Percentiles rank a stretch among this genome's conserved stretches.
These are phyloP conservation scores for Conger conger DNA, from an alignment of 2,113 vertebrate species.

Conservation along the genomic window DNA sequence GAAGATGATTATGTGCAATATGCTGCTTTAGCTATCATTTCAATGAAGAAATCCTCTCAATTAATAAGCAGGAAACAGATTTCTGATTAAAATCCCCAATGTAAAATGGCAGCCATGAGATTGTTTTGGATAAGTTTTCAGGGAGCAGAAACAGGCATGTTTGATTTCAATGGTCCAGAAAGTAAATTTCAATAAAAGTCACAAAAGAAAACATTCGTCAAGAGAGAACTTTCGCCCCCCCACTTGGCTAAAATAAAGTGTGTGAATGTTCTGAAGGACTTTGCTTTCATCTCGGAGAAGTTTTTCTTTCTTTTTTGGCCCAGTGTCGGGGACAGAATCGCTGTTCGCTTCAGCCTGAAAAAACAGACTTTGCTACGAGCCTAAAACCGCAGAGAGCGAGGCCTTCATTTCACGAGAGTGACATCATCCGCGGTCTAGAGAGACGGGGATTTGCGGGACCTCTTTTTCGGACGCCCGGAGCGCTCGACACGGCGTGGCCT, in stretches of 20 bases:
- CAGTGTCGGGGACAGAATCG: neutral
- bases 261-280: neutral
- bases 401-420: slow-evolving; percentile 2
- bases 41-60: neutral
- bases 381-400: neutral
- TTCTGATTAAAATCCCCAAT: neutral
- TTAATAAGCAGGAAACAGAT: neutral
- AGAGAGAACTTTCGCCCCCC: neutral
- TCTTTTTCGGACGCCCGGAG: neutral
- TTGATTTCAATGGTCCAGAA: neutral
- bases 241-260: neutral
- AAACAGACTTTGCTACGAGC: neutral
- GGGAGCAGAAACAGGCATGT: neutral
- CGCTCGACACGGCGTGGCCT: neutral
- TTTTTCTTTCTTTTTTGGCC: neutral
- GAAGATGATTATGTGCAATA: neutral
- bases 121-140: neutral
- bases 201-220: neutral
- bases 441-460: neutral
- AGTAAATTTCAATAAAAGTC: neutral
- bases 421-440: neutral
- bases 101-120: neutral
- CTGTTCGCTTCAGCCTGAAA: neutral
- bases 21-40: neutral
- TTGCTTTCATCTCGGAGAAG: neutral